These are phyloP conservation scores for Melanotaenia trifasciata DNA, from an alignment of 2,797 vertebrate species.

Conservation along the genomic window DNA sequence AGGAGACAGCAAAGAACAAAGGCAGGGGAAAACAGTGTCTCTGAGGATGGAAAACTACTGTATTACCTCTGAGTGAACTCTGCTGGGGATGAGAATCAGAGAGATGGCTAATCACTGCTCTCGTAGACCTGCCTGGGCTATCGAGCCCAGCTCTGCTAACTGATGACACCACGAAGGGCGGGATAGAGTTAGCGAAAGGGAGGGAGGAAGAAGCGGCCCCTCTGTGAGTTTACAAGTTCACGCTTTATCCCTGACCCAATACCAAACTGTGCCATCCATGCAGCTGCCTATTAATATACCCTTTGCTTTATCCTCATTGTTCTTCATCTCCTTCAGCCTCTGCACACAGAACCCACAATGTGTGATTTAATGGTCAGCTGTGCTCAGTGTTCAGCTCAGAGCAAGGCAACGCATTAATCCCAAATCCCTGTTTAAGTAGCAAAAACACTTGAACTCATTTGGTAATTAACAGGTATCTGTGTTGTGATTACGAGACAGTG, in stretches of 20 bases:
- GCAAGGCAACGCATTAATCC: slow-evolving; percentile 75
- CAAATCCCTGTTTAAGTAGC: slow-evolving; percentile 83
- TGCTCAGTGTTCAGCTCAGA: slow-evolving; percentile 58
- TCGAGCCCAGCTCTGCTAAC: slow-evolving; percentile 71
- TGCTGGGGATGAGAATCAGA: slow-evolving; percentile 81
- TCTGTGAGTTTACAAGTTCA: slow-evolving; percentile 88
- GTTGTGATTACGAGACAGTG: slow-evolving; percentile 84
- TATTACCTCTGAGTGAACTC: slow-evolving; percentile 84
- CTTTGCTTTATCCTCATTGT: slow-evolving; percentile 72
- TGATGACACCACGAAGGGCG: slow-evolving; percentile 76
- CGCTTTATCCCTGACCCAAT: slow-evolving; percentile 85
- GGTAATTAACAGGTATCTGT: slow-evolving; percentile 88
- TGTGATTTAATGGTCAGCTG: slow-evolving; percentile 79
- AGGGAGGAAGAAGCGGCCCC: slow-evolving; percentile 73
- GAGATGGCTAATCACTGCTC: slow-evolving; percentile 78
- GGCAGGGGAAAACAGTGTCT: slow-evolving; percentile 60
- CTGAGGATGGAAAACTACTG: slow-evolving; percentile 70
- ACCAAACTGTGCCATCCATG: slow-evolving; percentile 77
- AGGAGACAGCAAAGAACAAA: slow-evolving; percentile 72
- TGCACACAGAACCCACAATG: slow-evolving; percentile 50
- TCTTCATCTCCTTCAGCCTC: slow-evolving; percentile 63
- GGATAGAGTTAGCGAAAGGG: slow-evolving; percentile 62
- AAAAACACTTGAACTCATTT: slow-evolving; percentile 84
- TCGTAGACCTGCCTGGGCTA: slow-evolving; percentile 65
- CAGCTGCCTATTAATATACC: slow-evolving; percentile 82